Conservation (phyloP, 2,797 vertebrate genomes). For the Gambelia wislizenii region DNA sequence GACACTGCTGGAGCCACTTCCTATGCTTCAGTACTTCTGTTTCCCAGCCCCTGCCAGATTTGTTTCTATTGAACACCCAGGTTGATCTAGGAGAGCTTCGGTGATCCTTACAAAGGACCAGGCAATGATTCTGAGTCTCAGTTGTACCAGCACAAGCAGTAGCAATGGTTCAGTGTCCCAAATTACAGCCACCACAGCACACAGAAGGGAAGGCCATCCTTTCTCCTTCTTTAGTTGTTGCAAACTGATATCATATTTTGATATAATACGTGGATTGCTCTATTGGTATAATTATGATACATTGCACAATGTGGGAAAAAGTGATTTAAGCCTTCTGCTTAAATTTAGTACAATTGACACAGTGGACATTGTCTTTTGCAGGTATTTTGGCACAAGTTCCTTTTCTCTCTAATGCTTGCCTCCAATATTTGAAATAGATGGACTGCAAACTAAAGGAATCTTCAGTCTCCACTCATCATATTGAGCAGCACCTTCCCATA, state of each 20-base stretch:
- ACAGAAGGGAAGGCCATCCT: background rate
- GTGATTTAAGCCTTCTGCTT: background rate
- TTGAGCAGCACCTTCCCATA: background rate
- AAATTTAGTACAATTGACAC: background rate
- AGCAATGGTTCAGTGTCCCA: background rate
- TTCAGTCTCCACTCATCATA: background rate
- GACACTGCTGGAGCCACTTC: too few relatives aligned
- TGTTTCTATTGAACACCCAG: background rate
- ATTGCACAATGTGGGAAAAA: background rate
- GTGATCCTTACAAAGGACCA: background rate
- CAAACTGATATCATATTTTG: background rate
- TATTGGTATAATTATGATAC: background rate
- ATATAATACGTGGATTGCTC: background rate
- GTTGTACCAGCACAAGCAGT: background rate
- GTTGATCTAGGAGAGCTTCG: background rate
- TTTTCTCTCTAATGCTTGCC: background rate
- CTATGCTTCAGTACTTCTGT: background rate
- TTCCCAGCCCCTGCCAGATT: background rate
- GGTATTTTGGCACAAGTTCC: background rate
- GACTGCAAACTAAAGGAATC: background rate
- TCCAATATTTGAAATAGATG: background rate
- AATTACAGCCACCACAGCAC: background rate
- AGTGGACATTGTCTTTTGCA: background rate
- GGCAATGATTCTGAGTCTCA: background rate
- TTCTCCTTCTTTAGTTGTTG: too few relatives aligned